Base-by-base conservation (phyloP, 1,140 invertebrate genomes). In the Trigoniulus corallinus region DNA sequence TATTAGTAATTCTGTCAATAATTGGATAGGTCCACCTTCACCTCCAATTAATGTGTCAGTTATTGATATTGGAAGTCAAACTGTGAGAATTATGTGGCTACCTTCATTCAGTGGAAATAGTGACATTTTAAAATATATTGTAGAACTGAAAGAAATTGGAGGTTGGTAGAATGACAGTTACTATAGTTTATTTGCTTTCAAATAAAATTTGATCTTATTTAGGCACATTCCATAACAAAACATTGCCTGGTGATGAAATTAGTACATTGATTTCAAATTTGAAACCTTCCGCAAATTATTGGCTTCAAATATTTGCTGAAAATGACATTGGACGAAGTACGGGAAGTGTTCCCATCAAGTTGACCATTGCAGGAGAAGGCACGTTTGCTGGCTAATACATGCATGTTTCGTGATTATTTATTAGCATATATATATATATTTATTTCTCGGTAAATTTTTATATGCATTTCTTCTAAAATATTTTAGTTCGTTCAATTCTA, bases 41-140 rank as follows among this genome's bases (percentile, higher is more conserved):
- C 56, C 66, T 0, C 69, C 71, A 0, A 56, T 54, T n/a, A 61
- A 68, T 51, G 50, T 72, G 2, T 61, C 60, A 18, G 58, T 73
- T 0, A 25, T 60, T 2, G 63, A 68, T 24, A 56, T 56, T 10
- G 58, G 56, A 3, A 72, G 69, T 44, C 53, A 69, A 12, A 58
- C 57, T 41, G 58, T 67, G 3, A 58, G 54, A 3, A 47, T 74
- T 1, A 46, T 58, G 0, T 75, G 73, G 72, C 57, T 59, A 7
- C 62, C 60, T 20, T 62, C 68, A 3, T 72, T 64, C 53, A 64
- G 71, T 59, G 74, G 74, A 1, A 74, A 75, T 53, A 64, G 62
- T 51, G 63, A 66, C 1, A 64, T 76, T 18, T 63, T 63, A 13
- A 61, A 64, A 42, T 75, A 73, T 52, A 53, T 65, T 12, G 56